Evolutionary conservation across 2,888 invertebrate species (phyloP).

Genomic region (Emmelina monodactyla): DNA sequence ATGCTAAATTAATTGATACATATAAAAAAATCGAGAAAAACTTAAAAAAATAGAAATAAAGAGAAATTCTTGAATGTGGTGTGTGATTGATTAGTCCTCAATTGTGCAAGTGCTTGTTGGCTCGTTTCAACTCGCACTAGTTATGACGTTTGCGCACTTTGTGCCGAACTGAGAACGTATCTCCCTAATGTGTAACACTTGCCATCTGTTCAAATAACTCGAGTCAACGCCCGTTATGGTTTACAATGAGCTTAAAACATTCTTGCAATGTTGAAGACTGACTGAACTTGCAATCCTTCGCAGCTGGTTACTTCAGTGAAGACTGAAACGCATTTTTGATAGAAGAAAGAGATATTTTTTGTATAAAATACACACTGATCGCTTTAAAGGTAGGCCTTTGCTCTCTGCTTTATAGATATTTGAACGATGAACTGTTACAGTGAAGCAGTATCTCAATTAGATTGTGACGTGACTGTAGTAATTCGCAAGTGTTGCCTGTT

Average conservation of each 20-base stretch:
- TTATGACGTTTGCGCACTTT: conserved; percentile 17
- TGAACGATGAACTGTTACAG: conserved; percentile 45
- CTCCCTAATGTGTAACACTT: conserved; percentile 51
- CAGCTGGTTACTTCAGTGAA: conserved; percentile 34
- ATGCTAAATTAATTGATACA: conserved; percentile 64
- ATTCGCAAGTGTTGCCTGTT: conserved; percentile 39
- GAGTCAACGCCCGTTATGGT: too few species aligned
- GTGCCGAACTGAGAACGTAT: too few species aligned
- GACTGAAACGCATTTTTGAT: conserved; percentile 55
- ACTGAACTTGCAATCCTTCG: too few species aligned
- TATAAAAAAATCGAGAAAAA: conserved; percentile 41
- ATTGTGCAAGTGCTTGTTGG: conserved; percentile 14
- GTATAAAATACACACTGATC: conserved; percentile 21
- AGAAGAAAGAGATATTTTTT: conserved; percentile 37
- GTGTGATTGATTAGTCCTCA: conserved; percentile 59
- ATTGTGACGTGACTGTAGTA: conserved; percentile 18
- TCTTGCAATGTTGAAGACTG: too few species aligned
- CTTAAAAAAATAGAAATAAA: conserved; percentile 62
- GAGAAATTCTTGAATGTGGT: conserved; percentile 58
- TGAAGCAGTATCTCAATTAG: too few species aligned
- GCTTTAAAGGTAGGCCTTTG: conserved; percentile 35
- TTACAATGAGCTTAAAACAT: too few species aligned
- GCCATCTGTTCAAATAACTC: conserved; percentile 44
- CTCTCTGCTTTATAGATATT: conserved; percentile 49
- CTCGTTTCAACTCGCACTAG: conserved; percentile 14